phyloP scores from a whole-genome alignment of 37 sponge, comb jelly and placozoan species.

The Ianthella basta region DNA sequence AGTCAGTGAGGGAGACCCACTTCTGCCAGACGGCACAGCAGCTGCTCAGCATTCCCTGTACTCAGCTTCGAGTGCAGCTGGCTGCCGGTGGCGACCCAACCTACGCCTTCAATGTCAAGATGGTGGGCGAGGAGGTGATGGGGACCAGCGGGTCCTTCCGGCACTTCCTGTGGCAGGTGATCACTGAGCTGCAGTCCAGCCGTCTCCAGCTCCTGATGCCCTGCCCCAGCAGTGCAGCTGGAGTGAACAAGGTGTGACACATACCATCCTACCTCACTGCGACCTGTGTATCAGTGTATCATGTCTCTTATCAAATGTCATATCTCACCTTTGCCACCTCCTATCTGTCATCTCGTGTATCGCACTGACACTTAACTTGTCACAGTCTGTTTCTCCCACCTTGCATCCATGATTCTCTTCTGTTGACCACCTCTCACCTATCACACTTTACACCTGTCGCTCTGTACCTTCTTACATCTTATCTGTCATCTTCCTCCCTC shows the following conservation, averaged over 20 bases:
- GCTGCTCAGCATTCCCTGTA: constrained; percentile 80
- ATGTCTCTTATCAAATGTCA: too few species aligned
- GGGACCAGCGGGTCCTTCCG: constrained; percentile 98
- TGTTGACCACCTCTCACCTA: too few species aligned
- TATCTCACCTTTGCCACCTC: too few species aligned
- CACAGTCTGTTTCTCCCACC: too few species aligned
- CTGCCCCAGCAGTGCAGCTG: constrained; percentile 90
- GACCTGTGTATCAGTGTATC: too few species aligned
- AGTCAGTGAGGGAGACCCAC: constrained; percentile 53
- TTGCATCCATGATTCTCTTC: too few species aligned
- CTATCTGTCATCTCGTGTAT: too few species aligned
- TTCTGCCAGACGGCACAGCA: constrained; percentile 89
- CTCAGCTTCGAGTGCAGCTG: constrained; percentile 86
- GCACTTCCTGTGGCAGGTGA: constrained; percentile 94
- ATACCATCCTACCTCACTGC: too few species aligned
- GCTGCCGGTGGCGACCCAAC: constrained; percentile 97
- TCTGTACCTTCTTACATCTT: too few species aligned
- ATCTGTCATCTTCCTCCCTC: too few species aligned
- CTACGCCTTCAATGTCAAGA: constrained; percentile 95
- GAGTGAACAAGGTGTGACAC: constrained; percentile 76
- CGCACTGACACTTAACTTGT: too few species aligned
- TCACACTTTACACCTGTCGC: too few species aligned
- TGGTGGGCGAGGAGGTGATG: constrained; percentile 92
- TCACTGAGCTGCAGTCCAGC: constrained; percentile 86
- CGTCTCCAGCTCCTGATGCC: constrained; percentile 80